Base-by-base conservation (phyloP, 2,113 vertebrate genomes). In the Trichechus manatus region DNA sequence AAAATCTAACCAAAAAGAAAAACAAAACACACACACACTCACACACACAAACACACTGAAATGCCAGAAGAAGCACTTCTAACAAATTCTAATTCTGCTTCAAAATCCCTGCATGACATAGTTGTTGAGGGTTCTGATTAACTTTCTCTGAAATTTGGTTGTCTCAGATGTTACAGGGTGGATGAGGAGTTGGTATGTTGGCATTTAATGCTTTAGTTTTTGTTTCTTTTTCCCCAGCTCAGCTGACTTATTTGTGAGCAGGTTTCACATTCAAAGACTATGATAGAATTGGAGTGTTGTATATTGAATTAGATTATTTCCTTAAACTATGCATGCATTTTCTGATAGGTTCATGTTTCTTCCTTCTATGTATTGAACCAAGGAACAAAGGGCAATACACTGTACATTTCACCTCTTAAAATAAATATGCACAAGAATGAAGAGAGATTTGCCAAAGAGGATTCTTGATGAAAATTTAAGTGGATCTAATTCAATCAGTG, bases 401-500 rank as follows among this genome's bases (percentile, higher is more conserved):
- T 70, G 74, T 22, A 61, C 42, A 59, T 93, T 79, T 82, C 23
- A 79, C 53, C 17, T 95, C 68, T 74, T 88, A 82, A 91, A 91
- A 74, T 64, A 70, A 95, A 94, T 66, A 91, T 33, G 72, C 25
- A 39, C 33, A 84, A 78, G 33, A 27, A 25, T 66, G 11, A 80
- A 50, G 20, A 74, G 19, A 86, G 53, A 75, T 47, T 92, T 83
- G 27, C 14, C 29, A 59, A 90, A 93, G 39, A 50, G 20, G 44
- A n/a, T 44, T 50, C 31, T 91, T 93, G 84, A 88, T 93, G 78
- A 81, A 95, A 92, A 94, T 72, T 75, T 63, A 6, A 91, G 53
- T 68, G 19, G 31, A 82, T 91, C 36, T 93, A 87, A 95, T 95
- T 82, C 63, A 50, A 85, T 82, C n/a, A 91, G 66, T 19, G 59